Evolutionary conservation across 1,140 invertebrate species (phyloP), one percentile per base, ranked within the genome.

Genomic region (Melanaphis sacchari): DNA sequence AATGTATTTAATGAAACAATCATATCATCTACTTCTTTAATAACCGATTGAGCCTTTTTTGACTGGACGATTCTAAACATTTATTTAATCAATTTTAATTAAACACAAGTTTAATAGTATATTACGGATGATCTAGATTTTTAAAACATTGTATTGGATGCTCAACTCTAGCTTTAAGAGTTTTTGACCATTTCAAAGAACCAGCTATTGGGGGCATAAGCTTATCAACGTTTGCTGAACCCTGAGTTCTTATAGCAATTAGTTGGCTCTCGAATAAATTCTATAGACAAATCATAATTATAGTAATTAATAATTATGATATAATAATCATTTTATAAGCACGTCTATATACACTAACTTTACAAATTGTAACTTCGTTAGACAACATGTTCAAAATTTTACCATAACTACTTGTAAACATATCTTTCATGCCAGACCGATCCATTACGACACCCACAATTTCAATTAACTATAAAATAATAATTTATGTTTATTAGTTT

Each of bases 361-460:
- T 95, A 8, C 95, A 95, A 66, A 95, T 95, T 59, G 94, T 96
- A 94, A 99, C 95, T 95, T 99, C 98, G 94, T 96, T 95, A 94
- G 97, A 96, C 89, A 99, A 95, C 96, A 98, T 97, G 9, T 96
- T 96, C 18, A 98, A 96, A 59, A 99, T 97, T 94, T 97, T 96
- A 2, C 96, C 96, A 95, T 98, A 99, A 94, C 98, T 98, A 89
- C 96, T 96, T 18, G 97, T 98, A 94, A 99, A 98, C 95, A 98
- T 97, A 88, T 97, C 96, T 94, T 97, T 97, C 93, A 99, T 98
- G 31, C 98, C 96, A 5, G 98, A 97, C 90, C 98, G 96, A 94
- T 99, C 98, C 91, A 99, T 95, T 38, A 99, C 96, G 43, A 97
- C 97, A 2, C 98, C 98, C 46, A 98, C 97, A 94, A 99, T 98